Conservation (phyloP, 2,797 vertebrate species). For the Gobionotothen gibberifrons region DNA sequence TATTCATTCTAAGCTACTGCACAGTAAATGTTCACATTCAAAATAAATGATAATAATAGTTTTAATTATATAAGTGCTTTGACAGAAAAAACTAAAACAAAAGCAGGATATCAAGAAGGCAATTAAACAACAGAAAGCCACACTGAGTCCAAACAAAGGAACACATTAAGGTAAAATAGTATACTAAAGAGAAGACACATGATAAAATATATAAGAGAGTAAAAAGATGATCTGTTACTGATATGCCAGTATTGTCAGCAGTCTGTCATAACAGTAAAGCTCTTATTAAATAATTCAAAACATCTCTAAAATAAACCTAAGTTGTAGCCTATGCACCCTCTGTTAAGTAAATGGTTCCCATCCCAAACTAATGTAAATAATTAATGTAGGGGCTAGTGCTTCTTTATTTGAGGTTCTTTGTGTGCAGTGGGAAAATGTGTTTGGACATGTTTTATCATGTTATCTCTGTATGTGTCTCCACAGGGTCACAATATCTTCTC, state of each 20-base stretch:
- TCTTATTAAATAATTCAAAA: constrained; percentile 6
- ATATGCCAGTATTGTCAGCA: background rate
- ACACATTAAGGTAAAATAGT: no score
- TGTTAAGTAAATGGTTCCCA: background rate
- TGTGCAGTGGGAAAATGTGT: constrained; percentile 2
- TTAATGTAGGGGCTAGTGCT: background rate
- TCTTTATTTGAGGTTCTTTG: constrained; percentile 4
- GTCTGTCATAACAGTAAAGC: background rate
- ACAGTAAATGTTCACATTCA: background rate
- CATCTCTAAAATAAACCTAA: background rate
- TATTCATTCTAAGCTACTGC: background rate
- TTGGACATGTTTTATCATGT: constrained; percentile 21
- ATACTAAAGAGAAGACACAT: no score
- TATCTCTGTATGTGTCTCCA: constrained; percentile 78
- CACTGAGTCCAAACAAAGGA: no score
- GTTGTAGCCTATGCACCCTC: background rate
- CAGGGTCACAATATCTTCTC: constrained; percentile 99
- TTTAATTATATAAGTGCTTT: no score
- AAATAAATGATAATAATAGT: no score
- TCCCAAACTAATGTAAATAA: constrained; percentile 10
- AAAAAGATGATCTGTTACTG: background rate
- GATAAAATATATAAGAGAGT: no score
- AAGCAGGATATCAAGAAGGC: no score
- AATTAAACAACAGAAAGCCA: no score
- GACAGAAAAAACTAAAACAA: no score